Conservation (phyloP, 2,113 vertebrate species). For the Trinectes maculatus region DNA sequence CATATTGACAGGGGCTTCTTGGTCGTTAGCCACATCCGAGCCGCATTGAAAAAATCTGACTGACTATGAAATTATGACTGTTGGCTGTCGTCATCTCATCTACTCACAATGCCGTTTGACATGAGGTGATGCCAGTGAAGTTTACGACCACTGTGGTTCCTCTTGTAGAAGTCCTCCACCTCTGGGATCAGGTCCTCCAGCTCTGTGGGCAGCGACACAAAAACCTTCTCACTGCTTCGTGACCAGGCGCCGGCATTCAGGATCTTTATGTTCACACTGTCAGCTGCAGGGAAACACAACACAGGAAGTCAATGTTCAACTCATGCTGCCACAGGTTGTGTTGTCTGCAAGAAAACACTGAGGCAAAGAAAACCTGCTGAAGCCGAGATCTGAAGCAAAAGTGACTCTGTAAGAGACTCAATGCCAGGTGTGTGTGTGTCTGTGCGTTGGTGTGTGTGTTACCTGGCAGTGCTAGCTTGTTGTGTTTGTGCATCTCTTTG, state of each 20-base stretch:
- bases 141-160: slow-evolving; percentile 97
- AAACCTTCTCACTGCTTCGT: slow-evolving; percentile 96
- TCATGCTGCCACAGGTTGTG: too few species aligned
- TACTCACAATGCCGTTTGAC: slow-evolving; percentile 97
- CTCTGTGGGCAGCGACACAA: slow-evolving; percentile 95
- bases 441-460: not conserved
- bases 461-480: slow-evolving; percentile 97
- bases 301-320: too few species aligned
- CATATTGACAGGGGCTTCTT: too few species aligned
- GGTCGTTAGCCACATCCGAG: too few species aligned
- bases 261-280: slow-evolving; percentile 99
- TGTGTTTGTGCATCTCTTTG: slow-evolving; percentile 99
- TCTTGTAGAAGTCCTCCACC: slow-evolving; percentile 99
- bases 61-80: too few species aligned
- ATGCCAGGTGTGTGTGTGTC: not conserved
- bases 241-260: slow-evolving; percentile 98
- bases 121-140: slow-evolving; percentile 99
- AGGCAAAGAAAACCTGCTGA: too few species aligned
- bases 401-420: too few species aligned
- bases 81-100: not conserved
- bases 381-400: too few species aligned
- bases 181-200: slow-evolving; percentile 97
- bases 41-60: too few species aligned
- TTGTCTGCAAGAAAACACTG: too few species aligned
- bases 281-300: slow-evolving; percentile 86